A percentile compares a stretch with the other conserved stretches of the same genome.
phyloP scores from a whole-genome alignment of 2,113 vertebrate genomes.

The Panurus biarmicus region DNA sequence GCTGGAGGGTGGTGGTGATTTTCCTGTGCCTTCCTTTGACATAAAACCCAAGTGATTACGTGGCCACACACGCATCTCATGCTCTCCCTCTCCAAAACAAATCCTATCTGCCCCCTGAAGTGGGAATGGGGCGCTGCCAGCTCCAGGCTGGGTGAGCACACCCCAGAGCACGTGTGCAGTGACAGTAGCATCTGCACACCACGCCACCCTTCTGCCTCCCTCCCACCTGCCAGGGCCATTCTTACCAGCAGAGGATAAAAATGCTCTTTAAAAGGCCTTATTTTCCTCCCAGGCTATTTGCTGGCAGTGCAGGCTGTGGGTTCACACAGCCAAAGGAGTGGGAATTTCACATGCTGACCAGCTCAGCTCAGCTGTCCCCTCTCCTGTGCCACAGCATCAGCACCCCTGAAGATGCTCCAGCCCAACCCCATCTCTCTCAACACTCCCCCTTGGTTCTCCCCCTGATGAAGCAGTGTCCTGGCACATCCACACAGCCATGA shows the following conservation, averaged over 20 bases:
- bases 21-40: background rate
- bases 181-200: background rate
- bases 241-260: background rate
- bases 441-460: background rate
- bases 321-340: background rate
- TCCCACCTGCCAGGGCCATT: background rate
- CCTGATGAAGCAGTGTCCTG: rapidly evolving
- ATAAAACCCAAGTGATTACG: background rate
- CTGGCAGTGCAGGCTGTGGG: background rate
- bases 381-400: background rate
- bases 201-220: background rate
- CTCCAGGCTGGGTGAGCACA: background rate
- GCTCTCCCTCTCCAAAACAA: background rate
- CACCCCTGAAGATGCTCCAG: background rate
- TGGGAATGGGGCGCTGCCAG: background rate
- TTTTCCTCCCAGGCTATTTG: background rate
- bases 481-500: background rate
- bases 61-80: rapidly evolving
- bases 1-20: background rate
- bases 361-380: background rate
- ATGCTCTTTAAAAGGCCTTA: background rate
- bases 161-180: background rate
- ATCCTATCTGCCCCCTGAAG: background rate
- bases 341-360: background rate
- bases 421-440: background rate